Evolutionary conservation across 2,888 invertebrate genomes (phyloP).

Genomic region (Cerastoderma edule): DNA sequence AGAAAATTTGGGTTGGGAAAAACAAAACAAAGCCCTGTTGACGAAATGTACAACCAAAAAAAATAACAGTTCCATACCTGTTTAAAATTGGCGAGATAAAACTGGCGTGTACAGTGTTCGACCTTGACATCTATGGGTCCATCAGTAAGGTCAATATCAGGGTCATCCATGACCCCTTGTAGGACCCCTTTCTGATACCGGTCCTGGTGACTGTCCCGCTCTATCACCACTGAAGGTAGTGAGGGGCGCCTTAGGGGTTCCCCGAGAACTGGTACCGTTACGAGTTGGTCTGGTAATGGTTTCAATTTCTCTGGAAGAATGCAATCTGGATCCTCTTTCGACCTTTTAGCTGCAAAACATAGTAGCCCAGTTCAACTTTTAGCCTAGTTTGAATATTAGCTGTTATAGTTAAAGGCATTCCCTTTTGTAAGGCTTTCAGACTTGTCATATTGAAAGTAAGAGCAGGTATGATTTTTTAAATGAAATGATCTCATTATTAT

Average conservation of each 20-base stretch:
- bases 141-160: conserved; percentile 74
- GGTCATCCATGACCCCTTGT: conserved; percentile 65
- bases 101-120: conserved; percentile 71
- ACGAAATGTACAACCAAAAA: not conserved
- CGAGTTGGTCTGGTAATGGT: conserved; percentile 12
- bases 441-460: too few relatives aligned
- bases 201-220: conserved; percentile 35
- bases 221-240: conserved; percentile 49
- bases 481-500: too few relatives aligned
- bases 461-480: too few relatives aligned
- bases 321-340: conserved; percentile 43
- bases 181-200: conserved; percentile 30
- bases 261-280: conserved; percentile 46
- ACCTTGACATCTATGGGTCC: conserved; percentile 76
- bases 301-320: conserved; percentile 33
- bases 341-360: conserved; percentile 44
- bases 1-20: too few relatives aligned
- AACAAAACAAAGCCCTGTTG: conserved; percentile 2
- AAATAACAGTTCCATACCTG: conserved; percentile 60
- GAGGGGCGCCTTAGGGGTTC: conserved; percentile 35
- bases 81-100: conserved; percentile 70
- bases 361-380: too few relatives aligned
- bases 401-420: too few relatives aligned
- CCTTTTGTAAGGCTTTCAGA: too few relatives aligned
- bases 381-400: too few relatives aligned